Conservation (phyloP, 2,888 invertebrate genomes). For the Lasioglossum vierecki region DNA sequence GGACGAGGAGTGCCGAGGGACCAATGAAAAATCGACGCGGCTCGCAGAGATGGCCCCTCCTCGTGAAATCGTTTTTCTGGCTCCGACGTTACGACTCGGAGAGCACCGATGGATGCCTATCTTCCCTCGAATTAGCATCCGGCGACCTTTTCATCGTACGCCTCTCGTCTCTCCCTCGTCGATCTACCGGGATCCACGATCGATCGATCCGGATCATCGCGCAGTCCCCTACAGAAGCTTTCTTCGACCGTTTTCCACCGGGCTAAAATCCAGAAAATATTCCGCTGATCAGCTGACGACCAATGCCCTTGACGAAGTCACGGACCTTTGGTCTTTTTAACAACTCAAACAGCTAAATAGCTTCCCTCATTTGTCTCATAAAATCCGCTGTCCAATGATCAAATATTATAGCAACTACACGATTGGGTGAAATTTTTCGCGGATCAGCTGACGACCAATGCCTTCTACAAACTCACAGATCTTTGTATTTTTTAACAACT, state of each 20-base stretch:
- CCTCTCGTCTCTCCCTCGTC: constrained; percentile 52
- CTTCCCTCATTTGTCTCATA: too few relatives aligned
- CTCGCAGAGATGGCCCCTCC: constrained; percentile 7
- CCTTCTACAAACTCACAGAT: too few relatives aligned
- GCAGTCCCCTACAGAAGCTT: constrained; percentile 1
- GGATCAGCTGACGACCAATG: too few relatives aligned
- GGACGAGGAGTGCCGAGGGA: not conserved
- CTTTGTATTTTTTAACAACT: too few relatives aligned
- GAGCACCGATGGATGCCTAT: constrained; percentile 49
- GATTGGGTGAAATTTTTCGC: not conserved
- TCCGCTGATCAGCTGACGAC: not conserved
- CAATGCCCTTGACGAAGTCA: too few relatives aligned
- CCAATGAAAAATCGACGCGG: constrained; percentile 46
- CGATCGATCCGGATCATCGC: constrained; percentile 35
- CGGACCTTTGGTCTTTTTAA: too few relatives aligned
- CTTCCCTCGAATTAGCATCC: constrained; percentile 66
- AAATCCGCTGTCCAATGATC: not conserved
- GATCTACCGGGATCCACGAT: constrained; percentile 55
- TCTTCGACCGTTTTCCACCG: not conserved
- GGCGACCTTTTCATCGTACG: constrained; percentile 65
- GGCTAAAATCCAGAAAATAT: not conserved
- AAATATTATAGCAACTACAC: too few relatives aligned
- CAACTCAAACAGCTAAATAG: too few relatives aligned
- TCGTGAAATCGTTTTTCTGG: constrained; percentile 59
- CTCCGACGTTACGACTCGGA: constrained; percentile 37